Percentiles rank a stretch among this genome's conserved stretches.
Evolutionary conservation across 2,797 vertebrate species (phyloP).

Genomic region (Danionella dracula): DNA sequence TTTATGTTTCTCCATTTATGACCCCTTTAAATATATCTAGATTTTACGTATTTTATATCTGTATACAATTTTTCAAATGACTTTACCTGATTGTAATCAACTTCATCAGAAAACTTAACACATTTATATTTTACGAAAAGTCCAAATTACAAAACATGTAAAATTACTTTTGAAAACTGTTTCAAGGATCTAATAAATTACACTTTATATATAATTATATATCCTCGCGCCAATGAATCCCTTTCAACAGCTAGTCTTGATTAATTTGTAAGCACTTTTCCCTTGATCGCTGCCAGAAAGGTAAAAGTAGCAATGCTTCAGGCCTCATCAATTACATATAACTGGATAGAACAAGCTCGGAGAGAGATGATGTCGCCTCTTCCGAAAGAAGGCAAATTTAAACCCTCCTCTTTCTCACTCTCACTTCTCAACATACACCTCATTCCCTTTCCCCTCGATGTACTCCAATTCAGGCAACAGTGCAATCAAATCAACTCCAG

Average conservation of each 20-base stretch:
- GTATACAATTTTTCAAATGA: too few species aligned
- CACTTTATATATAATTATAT: not conserved
- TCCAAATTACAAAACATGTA: too few species aligned
- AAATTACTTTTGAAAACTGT: not conserved
- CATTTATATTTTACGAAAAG: too few species aligned
- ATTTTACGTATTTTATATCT: too few species aligned
- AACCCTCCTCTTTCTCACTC: conserved; percentile 12
- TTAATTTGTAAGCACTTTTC: not conserved
- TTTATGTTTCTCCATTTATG: too few species aligned
- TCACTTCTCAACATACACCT: conserved; percentile 17
- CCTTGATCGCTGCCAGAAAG: conserved; percentile 7
- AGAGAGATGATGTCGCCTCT: conserved; percentile 23
- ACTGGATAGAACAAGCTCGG: conserved; percentile 15
- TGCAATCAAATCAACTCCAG: conserved; percentile 34
- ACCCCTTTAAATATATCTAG: too few species aligned
- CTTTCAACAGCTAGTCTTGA: not conserved
- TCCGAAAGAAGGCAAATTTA: conserved; percentile 29
- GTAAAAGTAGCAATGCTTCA: conserved; percentile 4
- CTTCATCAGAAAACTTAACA: too few species aligned
- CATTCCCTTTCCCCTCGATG: conserved; percentile 32
- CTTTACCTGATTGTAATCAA: too few species aligned
- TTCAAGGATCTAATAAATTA: not conserved
- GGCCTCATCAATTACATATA: conserved; percentile 18
- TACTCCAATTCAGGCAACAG: conserved; percentile 31
- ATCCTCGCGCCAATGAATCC: not conserved